Base-by-base conservation (phyloP, 2,113 vertebrate species). In the Microtus richardsoni region DNA sequence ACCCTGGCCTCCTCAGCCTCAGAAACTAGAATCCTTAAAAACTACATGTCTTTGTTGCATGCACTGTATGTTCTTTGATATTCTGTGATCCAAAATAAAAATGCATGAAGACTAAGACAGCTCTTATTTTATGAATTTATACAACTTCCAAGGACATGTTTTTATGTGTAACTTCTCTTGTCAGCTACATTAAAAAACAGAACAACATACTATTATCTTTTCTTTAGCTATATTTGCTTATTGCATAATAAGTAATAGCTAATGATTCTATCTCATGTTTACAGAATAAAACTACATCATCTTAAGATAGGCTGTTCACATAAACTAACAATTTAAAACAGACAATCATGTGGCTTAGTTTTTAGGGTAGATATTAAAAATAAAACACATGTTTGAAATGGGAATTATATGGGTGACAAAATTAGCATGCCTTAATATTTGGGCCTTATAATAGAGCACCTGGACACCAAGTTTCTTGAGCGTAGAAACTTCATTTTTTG, bases 291-390 rank as follows among this genome's bases (percentile, higher is more conserved):
- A 95, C 26, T 88, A 80, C 16, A 11, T n/a, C 19, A 82, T 84
- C 30, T 89, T 49, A 52, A 78, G 36, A 73, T 68, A 80, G 19
- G 36, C 26, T 88, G 73, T 82, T 93, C 47, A 36, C 82, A 71
- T 36, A 68, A 88, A 82, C 93, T 88, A 96, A 82, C 80, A 83
- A 41, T 89, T 90, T 94, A 92, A 92, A 93, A 44, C 70, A 75
- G 17, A n/a, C 52, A 91, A 88, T 88, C 88, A 0, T 47, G 11
- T 84, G 87, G 39, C 47, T 96, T 94, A 73, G 78, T 94, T 88
- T 97, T 96, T 88, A 88, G 88, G 33, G 49, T 85, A 60, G 39
- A 64, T 4, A 33, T 73, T 68, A 52, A 41, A 79, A 52, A 89
- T 74, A 94, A 95, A 39, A 30, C 54, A 33, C 12, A 36, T 22